Conservation (phyloP, 2,797 vertebrate genomes). For the Poecilia velifera region DNA sequence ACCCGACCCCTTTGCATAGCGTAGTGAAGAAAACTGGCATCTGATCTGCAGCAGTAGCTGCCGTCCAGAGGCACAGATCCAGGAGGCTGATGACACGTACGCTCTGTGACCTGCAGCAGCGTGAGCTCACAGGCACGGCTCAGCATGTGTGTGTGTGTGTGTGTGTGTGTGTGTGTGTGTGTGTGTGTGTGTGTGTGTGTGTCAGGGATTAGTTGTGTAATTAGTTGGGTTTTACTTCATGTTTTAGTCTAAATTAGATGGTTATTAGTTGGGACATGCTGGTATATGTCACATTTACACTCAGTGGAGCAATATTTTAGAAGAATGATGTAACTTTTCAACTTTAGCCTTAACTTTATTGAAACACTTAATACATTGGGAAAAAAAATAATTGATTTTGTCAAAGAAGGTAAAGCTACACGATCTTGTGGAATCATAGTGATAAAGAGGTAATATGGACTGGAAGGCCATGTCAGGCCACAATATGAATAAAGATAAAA, state of each 20-base stretch:
- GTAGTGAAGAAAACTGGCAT: slow-evolving; percentile 66
- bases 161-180: no score
- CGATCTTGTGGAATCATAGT: background rate
- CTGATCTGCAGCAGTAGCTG: slow-evolving; percentile 49
- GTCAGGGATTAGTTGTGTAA: slow-evolving; percentile 54
- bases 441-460: background rate
- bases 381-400: no score
- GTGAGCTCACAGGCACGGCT: background rate
- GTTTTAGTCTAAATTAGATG: slow-evolving; percentile 13
- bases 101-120: slow-evolving; percentile 35
- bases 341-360: background rate
- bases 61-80: slow-evolving; percentile 35
- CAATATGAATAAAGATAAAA: background rate
- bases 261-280: slow-evolving; percentile 12
- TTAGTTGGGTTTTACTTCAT: slow-evolving; percentile 48
- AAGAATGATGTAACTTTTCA: background rate
- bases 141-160: slow-evolving; percentile 7
- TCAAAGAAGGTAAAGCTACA: background rate
- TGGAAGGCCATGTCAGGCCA: background rate
- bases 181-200: background rate
- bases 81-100: slow-evolving; percentile 54
- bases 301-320: slow-evolving; percentile 5
- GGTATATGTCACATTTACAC: slow-evolving; percentile 55
- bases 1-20: slow-evolving; percentile 63
- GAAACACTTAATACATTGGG: no score